Conservation (phyloP, 1,140 invertebrate genomes). For the Marisa cornuarietis region DNA sequence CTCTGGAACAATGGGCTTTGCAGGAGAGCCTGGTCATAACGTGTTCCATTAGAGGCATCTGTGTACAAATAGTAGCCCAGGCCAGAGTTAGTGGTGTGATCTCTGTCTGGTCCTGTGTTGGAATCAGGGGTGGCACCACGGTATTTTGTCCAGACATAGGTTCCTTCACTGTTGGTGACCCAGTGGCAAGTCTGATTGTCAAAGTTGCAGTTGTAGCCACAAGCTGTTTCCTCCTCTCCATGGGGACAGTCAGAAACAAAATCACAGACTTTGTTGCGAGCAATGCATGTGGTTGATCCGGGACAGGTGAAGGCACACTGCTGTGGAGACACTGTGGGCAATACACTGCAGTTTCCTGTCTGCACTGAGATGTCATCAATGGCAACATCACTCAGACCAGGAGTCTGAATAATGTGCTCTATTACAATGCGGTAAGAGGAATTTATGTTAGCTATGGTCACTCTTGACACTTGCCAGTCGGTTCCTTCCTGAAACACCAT, state of each 20-base stretch:
- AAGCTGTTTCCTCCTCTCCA: slow-evolving; percentile 56
- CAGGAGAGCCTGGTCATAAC: slow-evolving; percentile 34
- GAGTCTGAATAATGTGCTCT: slow-evolving; percentile 45
- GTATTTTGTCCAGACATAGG: slow-evolving; percentile 49
- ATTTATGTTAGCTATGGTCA: slow-evolving; percentile 42
- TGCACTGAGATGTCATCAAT: slow-evolving; percentile 53
- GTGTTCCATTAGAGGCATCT: slow-evolving; percentile 66
- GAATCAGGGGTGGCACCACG: slow-evolving; percentile 62
- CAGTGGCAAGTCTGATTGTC: slow-evolving; percentile 55
- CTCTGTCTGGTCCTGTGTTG: slow-evolving; percentile 78
- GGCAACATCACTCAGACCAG: slow-evolving; percentile 49
- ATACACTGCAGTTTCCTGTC: slow-evolving; percentile 30
- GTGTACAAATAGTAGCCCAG: slow-evolving; percentile 82
- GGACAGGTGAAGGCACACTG: slow-evolving; percentile 25
- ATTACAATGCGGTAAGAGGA: slow-evolving; percentile 42
- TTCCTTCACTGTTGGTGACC: slow-evolving; percentile 38
- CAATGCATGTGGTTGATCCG: slow-evolving; percentile 48
- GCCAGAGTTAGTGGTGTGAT: slow-evolving; percentile 72
- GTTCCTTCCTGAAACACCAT: slow-evolving; percentile 41
- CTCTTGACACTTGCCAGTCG: slow-evolving; percentile 31
- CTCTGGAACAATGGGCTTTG: slow-evolving; percentile 40
- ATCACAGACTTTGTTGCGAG: slow-evolving; percentile 53
- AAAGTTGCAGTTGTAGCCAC: slow-evolving; percentile 59
- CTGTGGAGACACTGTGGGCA: slow-evolving; percentile 13
- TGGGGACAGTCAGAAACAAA: slow-evolving; percentile 55